Conservation (phyloP, 2,113 vertebrate species). For the Prolemur simus region DNA sequence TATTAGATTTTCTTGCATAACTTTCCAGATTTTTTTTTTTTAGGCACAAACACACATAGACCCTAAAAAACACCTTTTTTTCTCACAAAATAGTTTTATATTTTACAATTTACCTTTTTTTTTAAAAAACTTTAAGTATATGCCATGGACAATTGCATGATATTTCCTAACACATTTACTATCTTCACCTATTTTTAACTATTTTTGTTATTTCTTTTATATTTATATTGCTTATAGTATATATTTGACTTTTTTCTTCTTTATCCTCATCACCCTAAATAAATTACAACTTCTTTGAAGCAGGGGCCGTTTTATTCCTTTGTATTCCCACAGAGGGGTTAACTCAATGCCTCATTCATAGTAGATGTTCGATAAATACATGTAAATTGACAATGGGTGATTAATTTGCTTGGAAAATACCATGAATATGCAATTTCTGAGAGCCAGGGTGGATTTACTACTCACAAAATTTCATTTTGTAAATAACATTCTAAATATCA, state of each 20-base stretch:
- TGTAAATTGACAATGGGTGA: not conserved
- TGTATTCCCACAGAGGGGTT: not conserved
- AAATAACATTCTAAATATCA: not conserved
- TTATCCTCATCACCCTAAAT: not conserved
- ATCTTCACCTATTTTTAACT: not conserved
- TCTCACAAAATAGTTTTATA: not conserved
- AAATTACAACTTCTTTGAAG: not conserved
- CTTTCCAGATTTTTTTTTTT: not conserved
- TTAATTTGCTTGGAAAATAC: not conserved
- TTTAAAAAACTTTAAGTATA: not conserved
- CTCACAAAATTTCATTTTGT: not conserved
- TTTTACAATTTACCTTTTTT: not conserved
- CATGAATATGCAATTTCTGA: not conserved
- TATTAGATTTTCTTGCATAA: not conserved
- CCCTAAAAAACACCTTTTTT: not conserved
- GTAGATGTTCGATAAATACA: not conserved
- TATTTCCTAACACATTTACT: not conserved
- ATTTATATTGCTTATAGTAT: not conserved
- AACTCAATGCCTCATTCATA: not conserved
- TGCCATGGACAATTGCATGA: not conserved
- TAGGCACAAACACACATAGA: not conserved
- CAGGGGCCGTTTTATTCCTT: not conserved
- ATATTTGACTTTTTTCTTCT: not conserved
- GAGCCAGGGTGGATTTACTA: not conserved
- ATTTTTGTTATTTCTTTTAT: not conserved